Evolutionary conservation across 1,140 invertebrate species (phyloP), one percentile per base, ranked within the genome.

Genomic region (Chionoecetes opilio): DNA sequence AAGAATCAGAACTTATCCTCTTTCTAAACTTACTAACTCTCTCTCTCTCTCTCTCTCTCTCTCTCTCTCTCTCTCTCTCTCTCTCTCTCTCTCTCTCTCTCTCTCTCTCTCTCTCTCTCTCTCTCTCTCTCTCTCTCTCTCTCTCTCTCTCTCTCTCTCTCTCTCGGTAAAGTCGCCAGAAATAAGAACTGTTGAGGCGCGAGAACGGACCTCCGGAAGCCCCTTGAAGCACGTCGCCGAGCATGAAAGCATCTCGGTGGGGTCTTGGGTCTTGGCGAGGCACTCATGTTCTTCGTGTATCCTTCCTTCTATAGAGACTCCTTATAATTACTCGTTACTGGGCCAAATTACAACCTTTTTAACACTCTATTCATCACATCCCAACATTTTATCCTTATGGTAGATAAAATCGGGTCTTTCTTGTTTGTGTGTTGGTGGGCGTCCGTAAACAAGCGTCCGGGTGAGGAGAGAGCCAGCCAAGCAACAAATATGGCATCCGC

Each of bases 401-500:
- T 17, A 53, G 21, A 2, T 53, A 53, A 53, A 17, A 17, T 53
- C 9, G 46, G 11, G 46, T 53, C 46, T 53, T 53, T 9, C 46
- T 26, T 21, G 63, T 21, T 17, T 75, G 63, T 17, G 63, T 2
- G 63, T 26, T n/a, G 63, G 63, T 5, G 11, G 63, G 63, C n/a
- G 63, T 75, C 3, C 21, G 63, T 75, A n/a, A n/a, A n/a, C n/a
- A 26, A 26, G 6, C 63, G n/a, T 75, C 63, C n/a, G 63, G n/a
- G 41, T 63, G 35, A n/a, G 82, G n/a, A 82, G 1, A 35, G 53
- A 31, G 95, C 63, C 87, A 96, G 93, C 94, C 93, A 93, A 89
- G 82, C 93, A 95, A 91, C 94, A 94, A 95, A 89, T 85, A 94
- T 95, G 89, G 91, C 37, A 46, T 92, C 92, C 90, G 94, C 95